Percentiles rank a stretch among this genome's conserved stretches.
Evolutionary conservation across 2,113 vertebrate species (phyloP).

Genomic region (Bubo blakistoni): DNA sequence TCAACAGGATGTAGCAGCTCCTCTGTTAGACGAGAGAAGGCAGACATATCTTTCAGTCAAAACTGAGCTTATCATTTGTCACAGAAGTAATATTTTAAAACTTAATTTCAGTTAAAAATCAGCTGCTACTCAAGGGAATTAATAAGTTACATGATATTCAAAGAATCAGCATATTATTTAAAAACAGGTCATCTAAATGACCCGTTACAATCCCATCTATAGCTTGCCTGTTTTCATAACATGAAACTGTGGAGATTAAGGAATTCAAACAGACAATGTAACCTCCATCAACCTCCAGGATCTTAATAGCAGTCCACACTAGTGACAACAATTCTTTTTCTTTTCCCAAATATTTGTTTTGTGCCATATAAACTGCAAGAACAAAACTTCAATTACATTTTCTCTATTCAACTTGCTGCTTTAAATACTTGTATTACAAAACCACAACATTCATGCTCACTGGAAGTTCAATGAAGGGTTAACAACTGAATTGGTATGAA

Average conservation of each 20-base stretch:
- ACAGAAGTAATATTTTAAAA: neutral
- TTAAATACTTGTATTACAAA: neutral
- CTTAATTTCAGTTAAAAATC: neutral
- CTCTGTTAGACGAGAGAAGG: neutral
- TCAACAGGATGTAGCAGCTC: neutral
- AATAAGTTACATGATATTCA: neutral
- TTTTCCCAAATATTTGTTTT: neutral
- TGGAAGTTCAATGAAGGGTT: neutral
- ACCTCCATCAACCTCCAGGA: neutral
- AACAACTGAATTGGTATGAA: neutral
- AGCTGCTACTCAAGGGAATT: neutral
- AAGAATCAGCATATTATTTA: neutral
- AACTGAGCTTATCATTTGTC: neutral
- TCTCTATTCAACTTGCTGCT: neutral
- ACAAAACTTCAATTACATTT: neutral
- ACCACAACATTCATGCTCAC: no score
- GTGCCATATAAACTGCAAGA: neutral
- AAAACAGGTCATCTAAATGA: neutral
- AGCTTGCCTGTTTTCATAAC: neutral
- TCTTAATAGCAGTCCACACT: neutral
- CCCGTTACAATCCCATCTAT: neutral
- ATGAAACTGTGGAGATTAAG: neutral
- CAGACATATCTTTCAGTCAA: neutral
- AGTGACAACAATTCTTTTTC: fast-evolving
- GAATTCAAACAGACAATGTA: neutral